Evolutionary conservation across 2,113 vertebrate genomes (phyloP).

Genomic region (Rattus norvegicus): GRCr8 NC_086036.1:26450001-26450500

Average conservation of each 20-base stretch:
- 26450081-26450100: constrained; percentile 33
- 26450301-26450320: too few relatives aligned
- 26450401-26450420: too few relatives aligned
- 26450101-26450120: constrained; percentile 16
- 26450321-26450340: not conserved
- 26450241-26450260: not conserved
- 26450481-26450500: too few relatives aligned
- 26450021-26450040: not conserved
- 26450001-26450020: not conserved
- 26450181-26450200: constrained; percentile 68
- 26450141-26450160: not conserved
- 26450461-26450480: too few relatives aligned
- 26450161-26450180: constrained; percentile 33
- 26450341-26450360: not conserved
- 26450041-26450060: constrained; percentile 33
- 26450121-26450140: not conserved
- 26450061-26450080: not conserved
- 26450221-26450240: not conserved
- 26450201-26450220: not conserved
- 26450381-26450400: not conserved
- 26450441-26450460: too few relatives aligned
- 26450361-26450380: not conserved
- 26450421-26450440: too few relatives aligned
- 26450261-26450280: not conserved
- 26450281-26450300: not conserved